Percentiles rank a stretch among this genome's conserved stretches.
phyloP scores from a whole-genome alignment of 2,888 invertebrate genomes.

The Tenthredo mesomela region DNA sequence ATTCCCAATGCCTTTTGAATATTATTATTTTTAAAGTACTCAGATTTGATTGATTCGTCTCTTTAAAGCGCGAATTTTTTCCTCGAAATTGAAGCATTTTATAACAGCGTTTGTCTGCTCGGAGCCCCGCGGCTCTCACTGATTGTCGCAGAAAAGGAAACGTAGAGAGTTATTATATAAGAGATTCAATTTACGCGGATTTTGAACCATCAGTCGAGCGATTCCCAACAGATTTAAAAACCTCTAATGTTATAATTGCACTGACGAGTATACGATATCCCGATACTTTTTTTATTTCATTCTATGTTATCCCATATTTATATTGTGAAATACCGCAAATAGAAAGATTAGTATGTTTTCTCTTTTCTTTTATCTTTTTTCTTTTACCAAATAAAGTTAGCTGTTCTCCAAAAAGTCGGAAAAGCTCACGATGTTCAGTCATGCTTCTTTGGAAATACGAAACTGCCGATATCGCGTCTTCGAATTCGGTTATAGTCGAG shows the following conservation, averaged over 20 bases:
- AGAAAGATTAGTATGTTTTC: no score
- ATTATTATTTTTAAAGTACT: background rate
- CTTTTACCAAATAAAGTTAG: background rate
- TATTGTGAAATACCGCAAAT: background rate
- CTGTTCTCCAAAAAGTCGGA: background rate
- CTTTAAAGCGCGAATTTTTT: background rate
- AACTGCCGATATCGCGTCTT: background rate
- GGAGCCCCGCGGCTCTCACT: background rate
- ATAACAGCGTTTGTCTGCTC: background rate
- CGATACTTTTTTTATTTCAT: background rate
- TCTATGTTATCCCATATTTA: background rate
- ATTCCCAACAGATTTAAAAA: constrained; percentile 31
- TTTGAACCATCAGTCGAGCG: constrained; percentile 6
- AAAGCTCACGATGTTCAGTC: background rate
- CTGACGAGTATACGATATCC: background rate
- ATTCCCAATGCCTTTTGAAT: background rate
- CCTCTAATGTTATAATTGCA: background rate
- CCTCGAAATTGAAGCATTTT: background rate
- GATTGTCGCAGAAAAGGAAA: background rate
- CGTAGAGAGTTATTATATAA: background rate
- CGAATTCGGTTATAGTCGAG: background rate
- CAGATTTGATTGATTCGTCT: background rate
- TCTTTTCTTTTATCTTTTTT: background rate
- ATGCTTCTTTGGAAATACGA: background rate
- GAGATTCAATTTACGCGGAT: constrained; percentile 4